Conservation (phyloP, 2,888 invertebrate genomes). For the Apotomis turbidana region DNA sequence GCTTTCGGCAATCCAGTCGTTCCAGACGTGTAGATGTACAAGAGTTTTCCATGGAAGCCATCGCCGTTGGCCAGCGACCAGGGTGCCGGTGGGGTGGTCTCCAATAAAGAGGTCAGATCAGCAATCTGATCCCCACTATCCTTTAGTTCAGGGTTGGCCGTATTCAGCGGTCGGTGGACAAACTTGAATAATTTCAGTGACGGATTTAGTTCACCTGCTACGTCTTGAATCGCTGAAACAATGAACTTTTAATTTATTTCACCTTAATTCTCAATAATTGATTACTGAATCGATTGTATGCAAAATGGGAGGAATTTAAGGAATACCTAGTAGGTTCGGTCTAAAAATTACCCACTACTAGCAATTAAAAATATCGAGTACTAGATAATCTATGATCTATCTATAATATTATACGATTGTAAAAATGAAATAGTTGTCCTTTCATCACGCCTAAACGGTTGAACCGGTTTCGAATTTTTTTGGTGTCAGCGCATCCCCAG, state of each 20-base stretch:
- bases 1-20: slow-evolving; percentile 99
- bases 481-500: no score
- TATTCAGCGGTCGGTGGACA: slow-evolving; percentile 63
- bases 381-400: no score
- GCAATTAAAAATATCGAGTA: no score
- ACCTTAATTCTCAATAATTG: background rate
- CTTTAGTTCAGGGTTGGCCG: slow-evolving; percentile 49
- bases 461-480: no score
- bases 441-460: no score
- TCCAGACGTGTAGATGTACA: slow-evolving; percentile 99
- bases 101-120: slow-evolving; percentile 85
- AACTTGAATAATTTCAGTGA: slow-evolving; percentile 87
- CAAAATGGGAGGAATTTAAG: background rate
- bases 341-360: no score
- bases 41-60: slow-evolving; percentile 90
- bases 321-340: background rate
- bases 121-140: slow-evolving; percentile 71
- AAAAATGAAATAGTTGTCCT: no score
- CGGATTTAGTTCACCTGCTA: slow-evolving; percentile 86
- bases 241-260: slow-evolving; percentile 1
- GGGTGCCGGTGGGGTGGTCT: slow-evolving; percentile 80
- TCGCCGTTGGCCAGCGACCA: slow-evolving; percentile 85
- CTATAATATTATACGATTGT: no score
- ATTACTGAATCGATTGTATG: slow-evolving; percentile 24
- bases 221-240: slow-evolving; percentile 87